Base-by-base conservation (phyloP, 2,888 invertebrate genomes). In the Lobophora halterata region DNA sequence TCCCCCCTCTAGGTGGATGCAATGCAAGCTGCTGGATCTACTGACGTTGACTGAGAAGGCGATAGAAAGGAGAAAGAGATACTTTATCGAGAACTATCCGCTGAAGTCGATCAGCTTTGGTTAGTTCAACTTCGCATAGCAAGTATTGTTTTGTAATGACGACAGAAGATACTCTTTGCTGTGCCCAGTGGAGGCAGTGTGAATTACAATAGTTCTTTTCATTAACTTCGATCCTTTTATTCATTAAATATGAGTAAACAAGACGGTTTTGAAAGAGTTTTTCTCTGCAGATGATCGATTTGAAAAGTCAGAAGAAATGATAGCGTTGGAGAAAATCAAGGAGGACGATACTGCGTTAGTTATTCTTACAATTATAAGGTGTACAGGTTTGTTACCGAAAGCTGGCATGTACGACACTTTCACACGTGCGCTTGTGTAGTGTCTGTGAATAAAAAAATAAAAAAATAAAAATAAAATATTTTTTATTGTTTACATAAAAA, bases 21-120 rank as follows among this genome's bases (percentile, higher is more conserved):
- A 82, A 46, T 72, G 65, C 55, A 86, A 85, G 51, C 58, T 86
- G 14, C 56, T 81, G 1, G 85, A 85, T 30, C 53, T 87, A 1
- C 65, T 87, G 1, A 72, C 74, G 1, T 58, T 86, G 11, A 76
- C 85, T 0, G 86, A 86, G 39, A 85, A 76, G 27, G 69, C 83
- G 1, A 76, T 86, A 23, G 67, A 75, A 24, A 58, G 71, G 34
- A 69, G 76, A 27, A 75, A 68, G 51, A 64, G 47, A 37, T 52
- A 60, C 17, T 71, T 58, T 13, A 52, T 76, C 17, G 68, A 76
- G 10, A 63, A 46, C 19, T 67, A 61, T 38, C 57, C 63, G 1
- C 39, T 76, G 17, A 67, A 58, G 38, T 63, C 67, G 23, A 58
- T 74, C 34, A 61, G 55, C 17, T 68, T 61, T 49, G 69, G 80